A percentile compares a stretch with the other conserved stretches of the same genome.
phyloP scores from a whole-genome alignment of 2,888 invertebrate genomes.

The Sericinus montela region DNA sequence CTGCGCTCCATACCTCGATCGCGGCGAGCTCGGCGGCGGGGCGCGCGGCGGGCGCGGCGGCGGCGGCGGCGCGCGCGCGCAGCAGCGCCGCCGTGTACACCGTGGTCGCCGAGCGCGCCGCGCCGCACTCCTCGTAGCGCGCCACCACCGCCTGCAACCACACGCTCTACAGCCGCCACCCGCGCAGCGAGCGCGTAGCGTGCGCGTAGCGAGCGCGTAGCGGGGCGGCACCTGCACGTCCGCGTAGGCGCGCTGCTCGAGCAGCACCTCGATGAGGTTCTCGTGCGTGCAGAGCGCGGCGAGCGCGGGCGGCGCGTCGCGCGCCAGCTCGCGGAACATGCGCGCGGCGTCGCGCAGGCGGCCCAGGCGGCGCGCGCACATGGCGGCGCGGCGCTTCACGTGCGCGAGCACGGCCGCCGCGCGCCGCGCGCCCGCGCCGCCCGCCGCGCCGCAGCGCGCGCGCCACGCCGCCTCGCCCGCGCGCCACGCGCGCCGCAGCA shows the following conservation, averaged over 20 bases:
- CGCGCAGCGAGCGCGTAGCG: too few species aligned
- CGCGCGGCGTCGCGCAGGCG: conserved; percentile 97
- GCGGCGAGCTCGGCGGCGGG: conserved; percentile 94
- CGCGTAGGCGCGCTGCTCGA: conserved; percentile 97
- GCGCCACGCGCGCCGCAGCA: conserved; percentile 90
- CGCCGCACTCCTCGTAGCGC: conserved; percentile 87
- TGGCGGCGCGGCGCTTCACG: conserved; percentile 95
- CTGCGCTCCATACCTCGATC: conserved; percentile 78
- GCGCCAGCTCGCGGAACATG: conserved; percentile 97
- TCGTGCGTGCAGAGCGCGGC: conserved; percentile 93
- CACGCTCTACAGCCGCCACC: too few species aligned
- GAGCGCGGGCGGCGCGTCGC: conserved; percentile 97
- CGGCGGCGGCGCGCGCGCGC: conserved; percentile 93
- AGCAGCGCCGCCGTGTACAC: conserved; percentile 97
- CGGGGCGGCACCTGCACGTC: conserved; percentile 89
- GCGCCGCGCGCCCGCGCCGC: conserved; percentile 85
- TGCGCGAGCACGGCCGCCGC: conserved; percentile 97
- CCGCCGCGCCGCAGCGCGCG: conserved; percentile 82
- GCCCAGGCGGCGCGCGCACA: conserved; percentile 97
- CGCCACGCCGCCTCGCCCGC: conserved; percentile 84
- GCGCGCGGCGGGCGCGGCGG: conserved; percentile 89
- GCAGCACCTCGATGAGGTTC: conserved; percentile 95
- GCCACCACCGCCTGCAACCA: conserved; percentile 54
- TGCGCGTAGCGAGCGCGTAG: too few species aligned
- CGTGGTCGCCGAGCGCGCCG: conserved; percentile 96